Evolutionary conservation across 2,797 vertebrate genomes (phyloP).

Genomic region (Eleutherodactylus coqui): DNA sequence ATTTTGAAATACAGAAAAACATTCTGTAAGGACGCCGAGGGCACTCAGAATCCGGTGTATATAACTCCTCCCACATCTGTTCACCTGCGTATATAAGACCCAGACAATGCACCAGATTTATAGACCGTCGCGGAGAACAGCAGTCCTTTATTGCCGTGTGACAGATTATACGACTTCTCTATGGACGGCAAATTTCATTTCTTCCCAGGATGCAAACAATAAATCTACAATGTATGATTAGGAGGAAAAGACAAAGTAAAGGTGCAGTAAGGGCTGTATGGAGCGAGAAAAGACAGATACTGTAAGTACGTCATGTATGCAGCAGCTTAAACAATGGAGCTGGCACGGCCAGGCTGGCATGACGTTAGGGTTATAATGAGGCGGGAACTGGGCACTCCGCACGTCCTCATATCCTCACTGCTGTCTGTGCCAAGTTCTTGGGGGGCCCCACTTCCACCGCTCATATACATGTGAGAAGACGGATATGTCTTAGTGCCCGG

Average conservation of each 20-base stretch:
- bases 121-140: neutral
- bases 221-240: conserved; percentile 9
- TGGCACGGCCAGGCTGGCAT: conserved; percentile 22
- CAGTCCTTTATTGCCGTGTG: conserved; percentile 7
- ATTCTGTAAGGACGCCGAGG: neutral
- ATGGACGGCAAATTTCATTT: conserved; percentile 44
- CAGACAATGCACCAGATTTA: neutral
- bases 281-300: neutral
- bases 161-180: conserved; percentile 22
- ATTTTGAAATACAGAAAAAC: neutral
- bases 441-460: conserved; percentile 45
- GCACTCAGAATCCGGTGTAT: neutral
- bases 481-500: conserved; percentile 60
- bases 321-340: neutral
- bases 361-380: neutral
- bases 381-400: conserved; percentile 35
- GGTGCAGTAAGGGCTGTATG: neutral
- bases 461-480: conserved; percentile 60
- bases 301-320: neutral
- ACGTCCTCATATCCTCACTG: conserved; percentile 59
- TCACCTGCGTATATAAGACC: neutral
- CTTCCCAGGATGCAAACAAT: neutral
- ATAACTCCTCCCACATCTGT: neutral
- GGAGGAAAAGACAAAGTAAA: neutral
- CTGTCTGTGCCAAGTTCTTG: conserved; percentile 39